Evolutionary conservation across 2,113 vertebrate genomes (phyloP).

Genomic region (Spermophilus dauricus): DNA sequence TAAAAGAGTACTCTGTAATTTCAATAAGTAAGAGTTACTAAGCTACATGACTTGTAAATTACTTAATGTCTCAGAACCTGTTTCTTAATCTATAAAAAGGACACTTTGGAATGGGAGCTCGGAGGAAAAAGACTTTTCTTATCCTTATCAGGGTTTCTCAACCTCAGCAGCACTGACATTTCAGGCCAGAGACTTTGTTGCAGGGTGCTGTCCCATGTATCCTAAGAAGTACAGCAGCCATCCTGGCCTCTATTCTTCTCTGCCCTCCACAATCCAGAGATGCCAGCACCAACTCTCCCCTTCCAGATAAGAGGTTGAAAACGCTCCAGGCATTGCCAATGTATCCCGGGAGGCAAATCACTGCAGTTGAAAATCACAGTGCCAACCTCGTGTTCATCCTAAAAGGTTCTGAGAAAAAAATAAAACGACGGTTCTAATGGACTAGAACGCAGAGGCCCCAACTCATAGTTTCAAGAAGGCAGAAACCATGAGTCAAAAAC

Average conservation of each 20-base stretch:
- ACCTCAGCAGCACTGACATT: not conserved
- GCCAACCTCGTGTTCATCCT: not conserved
- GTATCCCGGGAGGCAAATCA: not conserved
- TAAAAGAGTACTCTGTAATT: not conserved
- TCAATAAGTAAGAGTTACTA: not conserved
- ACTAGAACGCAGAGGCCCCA: not conserved
- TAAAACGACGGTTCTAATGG: not conserved
- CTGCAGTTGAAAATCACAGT: not conserved
- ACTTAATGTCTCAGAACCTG: not conserved
- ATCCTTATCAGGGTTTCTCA: not conserved
- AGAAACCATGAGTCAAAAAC: not conserved
- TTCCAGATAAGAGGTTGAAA: not conserved
- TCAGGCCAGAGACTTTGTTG: not conserved
- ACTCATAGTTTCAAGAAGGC: not conserved
- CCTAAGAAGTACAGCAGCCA: not conserved
- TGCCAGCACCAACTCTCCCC: not conserved
- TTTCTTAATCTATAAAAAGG: slow-evolving; percentile 15
- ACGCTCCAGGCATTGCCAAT: not conserved
- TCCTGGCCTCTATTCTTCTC: not conserved
- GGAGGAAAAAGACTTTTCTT: not conserved
- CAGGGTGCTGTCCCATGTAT: not conserved
- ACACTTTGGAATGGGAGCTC: not conserved
- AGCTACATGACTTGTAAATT: not conserved
- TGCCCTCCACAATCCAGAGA: not conserved
- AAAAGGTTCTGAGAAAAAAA: not conserved